Conservation (phyloP, 2,888 invertebrate species). For the Cephus pulcher region DNA sequence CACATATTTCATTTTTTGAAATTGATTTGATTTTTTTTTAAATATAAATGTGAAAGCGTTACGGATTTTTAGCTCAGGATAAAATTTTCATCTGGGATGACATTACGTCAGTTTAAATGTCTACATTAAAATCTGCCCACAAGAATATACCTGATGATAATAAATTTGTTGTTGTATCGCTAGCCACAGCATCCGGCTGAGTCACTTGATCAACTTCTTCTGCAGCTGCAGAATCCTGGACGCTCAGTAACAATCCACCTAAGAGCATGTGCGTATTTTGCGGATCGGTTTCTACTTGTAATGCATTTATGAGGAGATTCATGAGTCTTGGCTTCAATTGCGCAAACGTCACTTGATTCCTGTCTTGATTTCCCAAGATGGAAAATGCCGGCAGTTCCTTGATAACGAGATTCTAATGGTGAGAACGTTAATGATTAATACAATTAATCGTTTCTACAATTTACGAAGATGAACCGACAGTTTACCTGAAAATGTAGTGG, state of each 20-base stretch:
- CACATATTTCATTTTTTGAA: not conserved
- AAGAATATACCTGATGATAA: constrained; percentile 75
- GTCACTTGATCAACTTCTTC: constrained; percentile 78
- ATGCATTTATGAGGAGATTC: constrained; percentile 84
- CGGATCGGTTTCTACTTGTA: constrained; percentile 87
- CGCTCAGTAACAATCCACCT: constrained; percentile 80
- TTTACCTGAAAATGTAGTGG: constrained; percentile 88
- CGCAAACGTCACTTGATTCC: constrained; percentile 70
- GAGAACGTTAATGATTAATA: not conserved
- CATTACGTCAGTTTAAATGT: not conserved
- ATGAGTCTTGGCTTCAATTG: constrained; percentile 81
- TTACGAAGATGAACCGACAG: not conserved
- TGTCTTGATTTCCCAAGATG: constrained; percentile 43
- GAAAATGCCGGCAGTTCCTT: constrained; percentile 71
- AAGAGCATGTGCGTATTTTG: constrained; percentile 89
- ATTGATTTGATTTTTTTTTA: not conserved
- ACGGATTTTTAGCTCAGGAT: not conserved
- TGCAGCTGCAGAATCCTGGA: constrained; percentile 82
- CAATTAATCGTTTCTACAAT: not conserved
- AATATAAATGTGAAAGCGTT: not conserved
- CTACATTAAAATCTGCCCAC: not conserved
- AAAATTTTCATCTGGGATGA: not conserved
- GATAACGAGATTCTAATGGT: constrained; percentile 72
- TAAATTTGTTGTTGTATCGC: constrained; percentile 72
- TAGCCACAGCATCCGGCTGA: constrained; percentile 68